These are phyloP conservation scores for Acleris sparsana DNA, from an alignment of 2,888 invertebrate species.

Conservation along the genomic window DNA sequence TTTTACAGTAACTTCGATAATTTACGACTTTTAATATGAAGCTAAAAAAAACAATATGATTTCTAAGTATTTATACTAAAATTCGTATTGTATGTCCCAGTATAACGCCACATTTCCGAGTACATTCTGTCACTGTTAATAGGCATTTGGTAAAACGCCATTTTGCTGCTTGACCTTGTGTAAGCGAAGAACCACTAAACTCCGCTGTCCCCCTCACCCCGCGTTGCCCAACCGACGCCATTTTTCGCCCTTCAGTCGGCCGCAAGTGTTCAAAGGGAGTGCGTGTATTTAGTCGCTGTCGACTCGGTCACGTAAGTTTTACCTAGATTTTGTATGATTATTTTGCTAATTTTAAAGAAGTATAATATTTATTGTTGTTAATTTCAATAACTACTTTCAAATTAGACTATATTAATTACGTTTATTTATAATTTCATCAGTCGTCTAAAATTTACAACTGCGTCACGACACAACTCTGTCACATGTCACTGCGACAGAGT, in stretches of 20 bases:
- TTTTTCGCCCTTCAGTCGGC: background rate
- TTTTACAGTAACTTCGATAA: background rate
- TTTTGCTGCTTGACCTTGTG: background rate
- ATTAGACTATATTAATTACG: slow-evolving; percentile 1
- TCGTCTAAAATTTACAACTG: slow-evolving; percentile 1
- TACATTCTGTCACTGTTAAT: background rate
- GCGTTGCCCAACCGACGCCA: background rate
- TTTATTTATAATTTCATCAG: slow-evolving; percentile 2
- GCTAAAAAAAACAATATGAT: background rate
- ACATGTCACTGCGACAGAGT: background rate
- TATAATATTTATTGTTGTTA: background rate
- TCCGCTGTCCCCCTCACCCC: background rate
- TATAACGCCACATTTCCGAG: background rate
- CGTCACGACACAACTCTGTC: slow-evolving; percentile 3
- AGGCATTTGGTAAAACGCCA: background rate
- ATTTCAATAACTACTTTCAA: background rate
- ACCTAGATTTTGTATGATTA: background rate
- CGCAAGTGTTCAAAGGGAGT: background rate
- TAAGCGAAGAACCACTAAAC: background rate
- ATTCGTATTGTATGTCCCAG: background rate
- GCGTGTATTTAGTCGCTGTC: background rate
- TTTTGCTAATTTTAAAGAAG: background rate
- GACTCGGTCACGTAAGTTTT: slow-evolving; percentile 2
- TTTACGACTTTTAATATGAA: background rate
- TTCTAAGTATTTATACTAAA: background rate